Conservation (phyloP, 92 coral and sea anemone genomes). For the Porites evermanni region DNA sequence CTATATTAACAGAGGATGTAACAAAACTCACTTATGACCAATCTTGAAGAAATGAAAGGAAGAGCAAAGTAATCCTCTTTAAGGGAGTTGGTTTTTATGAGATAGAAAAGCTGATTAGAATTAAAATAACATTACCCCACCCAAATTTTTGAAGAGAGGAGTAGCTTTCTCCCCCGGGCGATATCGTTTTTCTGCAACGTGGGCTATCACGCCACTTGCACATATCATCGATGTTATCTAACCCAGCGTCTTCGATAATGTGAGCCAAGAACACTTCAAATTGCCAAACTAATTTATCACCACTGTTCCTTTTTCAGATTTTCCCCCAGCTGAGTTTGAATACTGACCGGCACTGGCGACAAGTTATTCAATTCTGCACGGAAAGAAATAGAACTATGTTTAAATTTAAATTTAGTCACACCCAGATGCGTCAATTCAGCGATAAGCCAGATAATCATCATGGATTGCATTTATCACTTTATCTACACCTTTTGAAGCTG, state of each 20-base stretch:
- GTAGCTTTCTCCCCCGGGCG: no score
- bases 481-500: constrained; percentile 35
- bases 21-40: no score
- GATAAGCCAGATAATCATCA: neutral
- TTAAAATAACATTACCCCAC: no score
- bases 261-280: no score
- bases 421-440: neutral
- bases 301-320: constrained; percentile 27
- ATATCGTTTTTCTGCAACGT: neutral
- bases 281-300: neutral
- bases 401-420: no score
- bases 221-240: neutral
- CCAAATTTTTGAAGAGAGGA: no score
- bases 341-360: neutral
- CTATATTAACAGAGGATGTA: no score
- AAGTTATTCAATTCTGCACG: neutral
- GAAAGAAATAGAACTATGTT: neutral
- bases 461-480: constrained; percentile 2
- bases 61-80: no score
- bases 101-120: no score
- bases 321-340: constrained; percentile 19
- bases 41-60: no score
- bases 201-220: neutral
- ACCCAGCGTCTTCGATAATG: neutral
- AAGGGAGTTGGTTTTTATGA: no score